These are phyloP conservation scores for Holotrichia oblita DNA, from an alignment of 1,140 invertebrate species.

Conservation along the genomic window DNA sequence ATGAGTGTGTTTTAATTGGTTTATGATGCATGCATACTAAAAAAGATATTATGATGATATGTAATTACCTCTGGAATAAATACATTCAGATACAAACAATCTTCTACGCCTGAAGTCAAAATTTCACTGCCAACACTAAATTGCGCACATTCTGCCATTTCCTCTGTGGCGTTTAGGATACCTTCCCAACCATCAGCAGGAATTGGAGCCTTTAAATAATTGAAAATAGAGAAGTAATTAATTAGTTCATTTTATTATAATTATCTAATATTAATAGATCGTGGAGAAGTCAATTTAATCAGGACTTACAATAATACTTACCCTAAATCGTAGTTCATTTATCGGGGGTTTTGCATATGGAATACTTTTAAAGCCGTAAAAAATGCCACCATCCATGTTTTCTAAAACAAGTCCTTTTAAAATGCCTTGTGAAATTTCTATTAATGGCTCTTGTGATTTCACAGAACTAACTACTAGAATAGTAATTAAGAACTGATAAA, in stretches of 20 bases:
- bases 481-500: too few relatives aligned
- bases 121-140: conserved; percentile 57
- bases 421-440: background rate
- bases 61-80: conserved; percentile 71
- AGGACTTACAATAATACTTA: too few relatives aligned
- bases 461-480: background rate
- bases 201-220: conserved; percentile 63
- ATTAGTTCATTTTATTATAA: too few relatives aligned
- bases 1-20: too few relatives aligned
- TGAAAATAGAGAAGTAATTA: too few relatives aligned
- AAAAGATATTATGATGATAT: too few relatives aligned
- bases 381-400: background rate
- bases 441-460: background rate
- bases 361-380: background rate
- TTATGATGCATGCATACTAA: too few relatives aligned
- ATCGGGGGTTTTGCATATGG: background rate
- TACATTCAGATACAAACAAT: conserved; percentile 87
- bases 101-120: conserved; percentile 71
- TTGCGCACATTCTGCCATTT: conserved; percentile 61
- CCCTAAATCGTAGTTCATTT: background rate
- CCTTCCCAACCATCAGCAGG: conserved; percentile 66
- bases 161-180: conserved; percentile 63
- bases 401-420: background rate
- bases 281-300: too few relatives aligned
- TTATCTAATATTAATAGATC: too few relatives aligned